Base-by-base conservation (phyloP, 2,797 vertebrate species). In the Lepus townsendii region DNA sequence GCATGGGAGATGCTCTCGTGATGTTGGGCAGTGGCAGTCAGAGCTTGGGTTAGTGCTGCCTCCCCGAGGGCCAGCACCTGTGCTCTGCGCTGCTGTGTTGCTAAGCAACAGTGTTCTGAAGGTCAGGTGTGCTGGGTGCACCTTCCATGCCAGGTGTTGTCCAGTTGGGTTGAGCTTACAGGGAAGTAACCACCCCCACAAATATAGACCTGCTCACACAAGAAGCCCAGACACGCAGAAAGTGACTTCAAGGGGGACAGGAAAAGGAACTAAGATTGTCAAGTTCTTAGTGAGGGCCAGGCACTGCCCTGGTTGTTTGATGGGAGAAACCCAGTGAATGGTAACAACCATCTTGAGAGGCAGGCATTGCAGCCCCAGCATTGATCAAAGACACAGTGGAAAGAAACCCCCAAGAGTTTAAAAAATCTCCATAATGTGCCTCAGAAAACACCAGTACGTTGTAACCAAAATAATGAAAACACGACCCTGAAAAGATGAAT, bases 251-350 rank as follows among this genome's bases (percentile, higher is more conserved):
- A 63, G 63, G 30, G 35, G 90, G 60, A 80, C 4, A 82, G 69
- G 3, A 71, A 19, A 65, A 5, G 17, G 10, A 17, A 26, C 83
- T 86, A 86, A 92, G 90, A 72, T n/a, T 20, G 47, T 47, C 12
- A 13, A 32, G 20, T 38, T 47, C 24, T 66, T 26, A 78, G 50
- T 35, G 4, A 73, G 66, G 57, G 13, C 20, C 57, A 88, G 47
- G 35, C n/a, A 83, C 62, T 9, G 38, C 2, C 42, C 38, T 88
- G 75, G 76, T 52, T 85, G 52, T 26, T 88, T 50, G 82, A 42
- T 78, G 50, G 32, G 35, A 66, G 30, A n/a, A 87, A 76, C 79
- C 32, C 77, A 84, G 16, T 88, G 66, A 94, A 87, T 96, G 75
- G 88, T 26, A 50, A 54, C 38, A 82, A 69, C 9, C 0, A 62